Percentiles rank a stretch among this genome's conserved stretches.
Evolutionary conservation across 2,888 invertebrate species (phyloP).

Genomic region (Xiphydria camelus): DNA sequence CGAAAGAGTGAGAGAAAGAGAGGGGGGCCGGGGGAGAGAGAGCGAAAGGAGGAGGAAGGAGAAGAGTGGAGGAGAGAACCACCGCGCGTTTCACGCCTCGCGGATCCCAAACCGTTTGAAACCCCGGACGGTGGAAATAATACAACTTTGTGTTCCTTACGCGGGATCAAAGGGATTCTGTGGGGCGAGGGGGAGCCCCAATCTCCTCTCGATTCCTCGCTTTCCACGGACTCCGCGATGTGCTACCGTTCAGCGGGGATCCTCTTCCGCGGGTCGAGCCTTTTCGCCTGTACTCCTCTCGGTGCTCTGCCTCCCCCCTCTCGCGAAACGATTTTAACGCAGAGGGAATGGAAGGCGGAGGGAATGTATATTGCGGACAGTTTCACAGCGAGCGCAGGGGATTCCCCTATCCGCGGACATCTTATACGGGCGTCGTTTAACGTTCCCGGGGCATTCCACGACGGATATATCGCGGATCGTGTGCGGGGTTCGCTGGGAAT

Average conservation of each 20-base stretch:
- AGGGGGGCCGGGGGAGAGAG: too few species aligned
- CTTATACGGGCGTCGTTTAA: too few species aligned
- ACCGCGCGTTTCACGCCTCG: constrained; percentile 48
- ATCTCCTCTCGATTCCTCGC: constrained; percentile 31
- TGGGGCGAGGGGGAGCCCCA: constrained; percentile 30
- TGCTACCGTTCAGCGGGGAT: too few species aligned
- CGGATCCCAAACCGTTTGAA: constrained; percentile 48
- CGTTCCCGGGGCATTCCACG: too few species aligned
- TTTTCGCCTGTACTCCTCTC: not conserved
- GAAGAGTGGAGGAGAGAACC: constrained; percentile 19
- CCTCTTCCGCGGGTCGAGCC: not conserved
- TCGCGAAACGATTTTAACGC: too few species aligned
- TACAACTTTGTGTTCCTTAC: constrained; percentile 53
- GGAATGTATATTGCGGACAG: too few species aligned
- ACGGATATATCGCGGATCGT: too few species aligned
- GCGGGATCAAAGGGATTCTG: constrained; percentile 47
- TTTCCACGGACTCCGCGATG: too few species aligned
- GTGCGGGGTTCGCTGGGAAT: too few species aligned
- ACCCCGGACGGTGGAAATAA: constrained; percentile 49
- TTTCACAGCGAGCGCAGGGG: too few species aligned
- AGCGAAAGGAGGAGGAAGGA: constrained; percentile 13
- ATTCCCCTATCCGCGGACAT: too few species aligned
- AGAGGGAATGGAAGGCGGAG: too few species aligned
- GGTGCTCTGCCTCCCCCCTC: not conserved
- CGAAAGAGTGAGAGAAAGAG: constrained; percentile 18